Percentiles rank a stretch among this genome's conserved stretches.
These are phyloP conservation scores for Pycnomerus fuliginosus DNA, from an alignment of 2,888 invertebrate genomes.

Conservation along the genomic window DNA sequence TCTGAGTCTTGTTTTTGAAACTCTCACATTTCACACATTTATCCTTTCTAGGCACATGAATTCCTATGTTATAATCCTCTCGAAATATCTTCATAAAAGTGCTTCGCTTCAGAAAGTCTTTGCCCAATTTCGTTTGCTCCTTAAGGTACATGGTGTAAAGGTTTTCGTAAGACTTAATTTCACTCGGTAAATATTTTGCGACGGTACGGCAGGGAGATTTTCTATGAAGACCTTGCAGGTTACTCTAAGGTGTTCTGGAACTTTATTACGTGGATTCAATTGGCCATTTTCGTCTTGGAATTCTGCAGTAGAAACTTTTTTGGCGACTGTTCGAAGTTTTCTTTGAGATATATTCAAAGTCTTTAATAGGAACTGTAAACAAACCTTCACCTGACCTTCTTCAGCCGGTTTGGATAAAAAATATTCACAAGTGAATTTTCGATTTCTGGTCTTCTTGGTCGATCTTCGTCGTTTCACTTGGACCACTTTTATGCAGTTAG, in stretches of 20 bases:
- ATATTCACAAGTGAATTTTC: too few species aligned
- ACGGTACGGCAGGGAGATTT: too few species aligned
- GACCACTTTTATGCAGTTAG: neutral
- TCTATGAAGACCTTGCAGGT: too few species aligned
- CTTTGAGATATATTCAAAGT: neutral
- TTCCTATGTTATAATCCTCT: constrained; percentile 21
- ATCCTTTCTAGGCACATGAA: constrained; percentile 25
- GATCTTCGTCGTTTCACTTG: neutral
- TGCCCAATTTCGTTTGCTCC: neutral
- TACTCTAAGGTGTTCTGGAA: too few species aligned
- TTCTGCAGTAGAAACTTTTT: neutral
- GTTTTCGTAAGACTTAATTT: neutral
- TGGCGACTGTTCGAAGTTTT: neutral
- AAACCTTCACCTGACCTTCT: neutral
- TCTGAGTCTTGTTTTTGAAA: constrained; percentile 20
- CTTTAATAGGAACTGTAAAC: neutral
- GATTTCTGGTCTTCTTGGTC: too few species aligned
- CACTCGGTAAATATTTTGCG: neutral
- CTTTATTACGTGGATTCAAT: neutral
- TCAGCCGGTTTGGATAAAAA: too few species aligned
- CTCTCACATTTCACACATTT: constrained; percentile 21
- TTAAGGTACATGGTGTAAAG: neutral
- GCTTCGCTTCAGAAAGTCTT: neutral
- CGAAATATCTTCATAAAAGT: constrained; percentile 2
- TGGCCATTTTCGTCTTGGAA: neutral